These are phyloP conservation scores for Armadillidium nasatum DNA, from an alignment of 1,140 invertebrate species.

Conservation along the genomic window DNA sequence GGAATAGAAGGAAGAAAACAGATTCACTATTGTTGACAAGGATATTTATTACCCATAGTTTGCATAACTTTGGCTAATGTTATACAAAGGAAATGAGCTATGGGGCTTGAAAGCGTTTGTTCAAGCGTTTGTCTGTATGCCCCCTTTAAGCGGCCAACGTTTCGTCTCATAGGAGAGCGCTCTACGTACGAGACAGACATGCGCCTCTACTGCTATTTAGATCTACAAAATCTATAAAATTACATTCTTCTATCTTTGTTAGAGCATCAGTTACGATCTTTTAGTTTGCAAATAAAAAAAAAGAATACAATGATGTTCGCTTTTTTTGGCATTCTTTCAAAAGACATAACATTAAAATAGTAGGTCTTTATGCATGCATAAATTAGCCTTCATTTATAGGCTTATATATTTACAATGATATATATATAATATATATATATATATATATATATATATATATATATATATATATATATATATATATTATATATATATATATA, in stretches of 20 bases:
- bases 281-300: neutral
- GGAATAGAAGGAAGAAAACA: neutral
- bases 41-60: neutral
- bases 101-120: neutral
- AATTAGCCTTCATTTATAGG: too few relatives aligned
- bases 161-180: neutral
- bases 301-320: too few relatives aligned
- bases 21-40: neutral
- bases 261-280: neutral
- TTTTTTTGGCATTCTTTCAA: neutral
- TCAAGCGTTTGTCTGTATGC: too few relatives aligned
- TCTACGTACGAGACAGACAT: neutral
- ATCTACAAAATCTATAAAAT: neutral
- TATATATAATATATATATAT: too few relatives aligned
- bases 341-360: neutral
- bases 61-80: constrained; percentile 10
- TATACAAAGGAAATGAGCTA: constrained; percentile 2
- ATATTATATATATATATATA: too few relatives aligned
- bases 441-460: too few relatives aligned
- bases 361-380: too few relatives aligned
- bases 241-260: neutral
- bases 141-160: neutral
- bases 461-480: too few relatives aligned
- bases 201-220: too few relatives aligned
- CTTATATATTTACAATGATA: too few relatives aligned